Percentiles rank a stretch among this genome's conserved stretches.
These are phyloP conservation scores for Siphamia tubifer DNA, from an alignment of 2,113 vertebrate genomes.

Conservation along the genomic window DNA sequence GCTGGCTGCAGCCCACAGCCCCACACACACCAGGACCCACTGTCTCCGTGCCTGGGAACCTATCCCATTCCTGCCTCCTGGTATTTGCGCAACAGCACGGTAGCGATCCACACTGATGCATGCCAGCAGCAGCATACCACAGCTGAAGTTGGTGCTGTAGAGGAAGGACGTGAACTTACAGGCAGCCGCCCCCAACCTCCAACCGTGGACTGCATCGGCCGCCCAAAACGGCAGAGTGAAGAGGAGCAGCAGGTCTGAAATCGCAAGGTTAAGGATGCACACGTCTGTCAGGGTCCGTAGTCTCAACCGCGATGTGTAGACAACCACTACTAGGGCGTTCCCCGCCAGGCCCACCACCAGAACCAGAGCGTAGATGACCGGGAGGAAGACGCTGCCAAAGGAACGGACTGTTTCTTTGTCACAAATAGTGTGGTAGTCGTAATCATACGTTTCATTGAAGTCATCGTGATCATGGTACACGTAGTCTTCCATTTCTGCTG, in stretches of 20 bases:
- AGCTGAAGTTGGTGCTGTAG: slow-evolving; percentile 91
- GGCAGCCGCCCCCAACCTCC: slow-evolving; percentile 81
- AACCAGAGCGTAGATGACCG: slow-evolving; percentile 83
- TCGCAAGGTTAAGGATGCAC: slow-evolving; percentile 90
- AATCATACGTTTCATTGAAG: slow-evolving; percentile 68
- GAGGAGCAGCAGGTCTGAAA: slow-evolving; percentile 89
- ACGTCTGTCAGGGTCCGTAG: slow-evolving; percentile 85
- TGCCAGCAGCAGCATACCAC: slow-evolving; percentile 91
- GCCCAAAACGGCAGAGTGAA: slow-evolving; percentile 94
- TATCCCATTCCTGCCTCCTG: background rate
- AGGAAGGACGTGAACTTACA: slow-evolving; percentile 89
- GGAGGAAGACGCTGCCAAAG: slow-evolving; percentile 86
- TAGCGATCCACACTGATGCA: slow-evolving; percentile 93
- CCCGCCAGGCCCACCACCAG: slow-evolving; percentile 88
- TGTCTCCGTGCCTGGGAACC: slow-evolving; percentile 5
- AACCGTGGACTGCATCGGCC: slow-evolving; percentile 86
- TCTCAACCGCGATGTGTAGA: slow-evolving; percentile 86
- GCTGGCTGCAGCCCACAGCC: slow-evolving; percentile 82
- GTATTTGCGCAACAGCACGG: slow-evolving; percentile 62
- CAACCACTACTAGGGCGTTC: slow-evolving; percentile 85
- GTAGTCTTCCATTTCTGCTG: slow-evolving; percentile 72
- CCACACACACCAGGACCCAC: slow-evolving; percentile 58
- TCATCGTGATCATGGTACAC: slow-evolving; percentile 50
- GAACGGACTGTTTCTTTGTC: slow-evolving; percentile 86
- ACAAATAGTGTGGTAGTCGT: slow-evolving; percentile 85